Base-by-base conservation (phyloP, 2,888 invertebrate genomes). In the Cerastoderma edule region DNA sequence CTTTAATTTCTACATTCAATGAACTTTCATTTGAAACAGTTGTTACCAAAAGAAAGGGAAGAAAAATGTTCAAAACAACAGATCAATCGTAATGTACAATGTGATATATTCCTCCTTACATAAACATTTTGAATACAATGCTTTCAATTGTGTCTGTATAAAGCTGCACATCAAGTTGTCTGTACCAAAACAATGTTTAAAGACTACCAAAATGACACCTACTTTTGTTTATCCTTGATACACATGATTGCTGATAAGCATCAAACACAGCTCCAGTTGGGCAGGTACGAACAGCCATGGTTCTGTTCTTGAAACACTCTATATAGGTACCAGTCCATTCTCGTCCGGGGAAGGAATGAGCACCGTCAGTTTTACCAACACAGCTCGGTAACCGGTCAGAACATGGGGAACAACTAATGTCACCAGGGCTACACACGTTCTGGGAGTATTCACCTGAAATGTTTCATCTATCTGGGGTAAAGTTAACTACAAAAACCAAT, bases 381-480 rank as follows among this genome's bases (percentile, higher is more conserved):
- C 84, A 84, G 50, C 82, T 82, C 0, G 84, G 84, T 10, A 82
- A 71, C 22, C 84, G 68, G 8, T 76, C 75, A 3, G 74, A 72
- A 68, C 84, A 84, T 5, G 84, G 75, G 28, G 67, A 44, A 68
- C 79, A 81, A 13, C 33, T 68, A 19, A n/a, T 33, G 44, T 75
- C 69, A 16, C 69, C 68, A 1, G 68, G 35, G 24, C 54, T 28
- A 39, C 79, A 83, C 35, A 66, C 56, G 64, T 84, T 83, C 66
- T 84, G 84, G 10, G 33, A 28, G 64, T 84, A 84, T 48, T 83
- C 84, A 68, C 84, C 84, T 84, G 64, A 24, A 72, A 60, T 27
- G 10, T 16, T 13, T 39, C n/a, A n/a, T n/a, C n/a, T n/a, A n/a
- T n/a, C n/a, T n/a, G n/a, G n/a, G n/a, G n/a, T n/a, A n/a, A n/a